Base-by-base conservation (phyloP, 1,140 invertebrate genomes). In the Pseudomyrmex flavicornis region DNA sequence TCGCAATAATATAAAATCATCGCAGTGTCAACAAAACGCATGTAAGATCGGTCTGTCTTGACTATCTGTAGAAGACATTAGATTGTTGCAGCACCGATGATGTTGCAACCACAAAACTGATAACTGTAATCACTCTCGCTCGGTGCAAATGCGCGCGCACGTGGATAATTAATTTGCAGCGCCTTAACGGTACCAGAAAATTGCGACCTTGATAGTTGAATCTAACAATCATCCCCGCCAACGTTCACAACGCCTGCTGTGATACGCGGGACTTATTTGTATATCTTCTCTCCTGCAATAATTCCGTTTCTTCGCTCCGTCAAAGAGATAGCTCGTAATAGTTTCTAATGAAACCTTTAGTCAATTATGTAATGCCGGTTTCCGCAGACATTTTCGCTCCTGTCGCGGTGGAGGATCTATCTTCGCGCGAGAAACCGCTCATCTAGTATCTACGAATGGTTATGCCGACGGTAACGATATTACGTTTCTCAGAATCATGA, bases 391-490 rank as follows among this genome's bases (percentile, higher is more conserved):
- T 83, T 68, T 70, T 86, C 84, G 80, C 84, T 84, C 82, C 72
- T 61, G 59, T 35, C 62, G 83, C 12, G 72, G 85, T 86, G 85
- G 46, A 69, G 15, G 58, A 83, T 59, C 58, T 35, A 54, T 84
- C 1, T 17, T 56, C 20, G 54, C 62, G 10, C 44, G 13, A 50
- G 74, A 66, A 20, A 15, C 15, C 56, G 44, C n/a, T 68, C 69
- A 76, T 62, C 59, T 69, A 61, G 82, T 73, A 85, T 85, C 4
- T 35, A 35, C 35, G 73, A 90, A 89, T 88, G 86, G 72, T 90
- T 89, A 92, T 89, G 85, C 85, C 91, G 85, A 86, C 89, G 83
- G 84, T 89, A 90, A 88, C 76, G 88, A 91, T 88, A 86, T 87
- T 65, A 80, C 62, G 35, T 89, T 77, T 89, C 90, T 35, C n/a